A percentile compares a stretch with the other conserved stretches of the same genome.
Evolutionary conservation across 2,113 vertebrate species (phyloP).

Genomic region (Salminus brasiliensis): DNA sequence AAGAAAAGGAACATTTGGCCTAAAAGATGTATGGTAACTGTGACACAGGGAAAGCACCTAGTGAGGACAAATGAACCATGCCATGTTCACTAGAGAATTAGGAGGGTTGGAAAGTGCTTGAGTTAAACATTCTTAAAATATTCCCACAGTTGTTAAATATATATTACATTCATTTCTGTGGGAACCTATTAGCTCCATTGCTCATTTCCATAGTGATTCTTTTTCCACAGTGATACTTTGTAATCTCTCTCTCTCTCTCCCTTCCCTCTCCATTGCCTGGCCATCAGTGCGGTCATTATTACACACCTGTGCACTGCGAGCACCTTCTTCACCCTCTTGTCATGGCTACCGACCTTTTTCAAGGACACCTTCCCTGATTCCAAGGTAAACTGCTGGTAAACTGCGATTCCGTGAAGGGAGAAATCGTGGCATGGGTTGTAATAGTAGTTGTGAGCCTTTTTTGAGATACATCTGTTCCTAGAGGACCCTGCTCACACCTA

Average conservation of each 20-base stretch:
- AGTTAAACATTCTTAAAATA: too few species aligned
- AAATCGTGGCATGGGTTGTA: neutral
- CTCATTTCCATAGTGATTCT: neutral
- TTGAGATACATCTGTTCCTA: neutral
- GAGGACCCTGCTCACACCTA: neutral
- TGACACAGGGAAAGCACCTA: too few species aligned
- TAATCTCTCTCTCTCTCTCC: neutral
- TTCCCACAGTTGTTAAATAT: too few species aligned
- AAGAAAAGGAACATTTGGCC: too few species aligned
- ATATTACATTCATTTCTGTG: too few species aligned
- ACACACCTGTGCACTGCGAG: slow-evolving; percentile 89
- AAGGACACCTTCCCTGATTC: slow-evolving; percentile 90
- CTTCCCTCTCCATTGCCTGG: slow-evolving; percentile 32
- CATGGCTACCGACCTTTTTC: slow-evolving; percentile 96
- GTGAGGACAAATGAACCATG: too few species aligned
- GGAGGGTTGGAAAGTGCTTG: too few species aligned
- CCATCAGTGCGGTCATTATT: slow-evolving; percentile 85
- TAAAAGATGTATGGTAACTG: too few species aligned
- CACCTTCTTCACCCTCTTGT: slow-evolving; percentile 92
- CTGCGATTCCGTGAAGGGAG: neutral
- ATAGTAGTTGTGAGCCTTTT: neutral
- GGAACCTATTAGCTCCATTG: too few species aligned
- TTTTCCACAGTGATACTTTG: neutral
- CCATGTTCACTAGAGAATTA: too few species aligned
- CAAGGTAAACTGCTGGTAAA: slow-evolving; percentile 86